A percentile compares a stretch with the other conserved stretches of the same genome.
These are phyloP conservation scores for Elmis aenea DNA, from an alignment of 2,888 invertebrate species.

Conservation along the genomic window DNA sequence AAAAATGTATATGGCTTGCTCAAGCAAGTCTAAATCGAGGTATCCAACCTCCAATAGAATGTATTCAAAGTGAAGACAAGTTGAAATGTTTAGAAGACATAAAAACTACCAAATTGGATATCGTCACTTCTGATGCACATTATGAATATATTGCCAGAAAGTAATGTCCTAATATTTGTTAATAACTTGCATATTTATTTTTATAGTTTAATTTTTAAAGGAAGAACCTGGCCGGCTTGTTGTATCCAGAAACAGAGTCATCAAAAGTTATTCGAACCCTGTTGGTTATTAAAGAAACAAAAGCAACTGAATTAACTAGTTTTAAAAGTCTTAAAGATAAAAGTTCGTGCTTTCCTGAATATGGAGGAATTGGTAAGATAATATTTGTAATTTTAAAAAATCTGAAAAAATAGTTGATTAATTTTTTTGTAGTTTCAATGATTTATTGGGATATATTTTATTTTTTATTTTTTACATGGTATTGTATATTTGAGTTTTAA, in stretches of 20 bases:
- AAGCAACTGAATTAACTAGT: slow-evolving; percentile 36
- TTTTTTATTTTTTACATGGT: no score
- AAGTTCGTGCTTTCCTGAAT: slow-evolving; percentile 63
- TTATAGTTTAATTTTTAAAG: slow-evolving; percentile 40
- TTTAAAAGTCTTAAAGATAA: slow-evolving; percentile 54
- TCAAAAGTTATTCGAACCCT: slow-evolving; percentile 50
- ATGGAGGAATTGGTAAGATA: slow-evolving; percentile 56
- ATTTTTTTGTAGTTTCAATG: neutral
- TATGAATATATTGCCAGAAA: slow-evolving; percentile 59
- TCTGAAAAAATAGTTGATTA: neutral
- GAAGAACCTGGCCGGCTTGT: slow-evolving; percentile 52
- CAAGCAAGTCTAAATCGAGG: slow-evolving; percentile 54
- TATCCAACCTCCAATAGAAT: slow-evolving; percentile 55
- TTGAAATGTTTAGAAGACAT: slow-evolving; percentile 56
- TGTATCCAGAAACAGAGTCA: slow-evolving; percentile 55
- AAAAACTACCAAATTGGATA: slow-evolving; percentile 50
- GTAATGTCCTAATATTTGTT: slow-evolving; percentile 45
- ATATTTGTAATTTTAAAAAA: neutral
- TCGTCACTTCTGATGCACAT: slow-evolving; percentile 58
- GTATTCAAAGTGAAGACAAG: slow-evolving; percentile 46
- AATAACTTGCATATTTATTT: slow-evolving; percentile 5
- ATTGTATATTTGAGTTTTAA: no score
- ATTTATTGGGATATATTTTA: no score
- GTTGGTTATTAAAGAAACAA: slow-evolving; percentile 42
- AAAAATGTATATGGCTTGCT: slow-evolving; percentile 59